Evolutionary conservation across 2,888 invertebrate genomes (phyloP), one percentile per base, ranked within the genome.

Genomic region (Acleris laterana): DNA sequence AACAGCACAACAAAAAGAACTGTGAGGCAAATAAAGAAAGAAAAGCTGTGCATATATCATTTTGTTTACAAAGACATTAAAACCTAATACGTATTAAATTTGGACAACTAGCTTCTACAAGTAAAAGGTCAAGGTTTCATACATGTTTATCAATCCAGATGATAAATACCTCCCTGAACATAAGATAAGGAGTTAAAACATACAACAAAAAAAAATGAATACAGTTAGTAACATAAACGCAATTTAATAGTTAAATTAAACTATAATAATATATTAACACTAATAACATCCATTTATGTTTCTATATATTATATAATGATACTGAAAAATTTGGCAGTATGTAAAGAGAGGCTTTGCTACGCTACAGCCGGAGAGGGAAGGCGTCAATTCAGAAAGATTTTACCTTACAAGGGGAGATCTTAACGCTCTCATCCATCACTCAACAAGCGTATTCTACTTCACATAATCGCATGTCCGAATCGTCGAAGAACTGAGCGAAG

Each of bases 361-460:
- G 55, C 58, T 80, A 81, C 77, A 72, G 63, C 72, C 72, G 74
- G 77, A 76, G 78, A 80, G 69, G 73, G 72, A 76, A 77, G 83
- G 78, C 75, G 80, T 80, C 79, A 82, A 70, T 82, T 79, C 74
- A 79, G 81, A 78, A 82, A 81, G 79, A 81, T 83, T 84, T 93
- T 93, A 93, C 93, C 93, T 93, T 86, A 89, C 90, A 92, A 85
- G 90, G 90, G 84, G 90, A 90, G 82, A 82, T 89, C 84, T 86
- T 89, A 84, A 78, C 83, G 83, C 83, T 88, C 79, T 88, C 88
- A 89, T 93, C 92, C 93, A 93, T 93, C 77, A 85, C 89, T 89
- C 78, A 85, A 77, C 72, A 81, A 84, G 77, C 78, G 82, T 81
- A 84, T 78, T 81, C 82, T 88, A 90, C 79, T 85, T 86, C 86